Conservation (phyloP, 2,797 vertebrate genomes). For the Trachurus trachurus region DNA sequence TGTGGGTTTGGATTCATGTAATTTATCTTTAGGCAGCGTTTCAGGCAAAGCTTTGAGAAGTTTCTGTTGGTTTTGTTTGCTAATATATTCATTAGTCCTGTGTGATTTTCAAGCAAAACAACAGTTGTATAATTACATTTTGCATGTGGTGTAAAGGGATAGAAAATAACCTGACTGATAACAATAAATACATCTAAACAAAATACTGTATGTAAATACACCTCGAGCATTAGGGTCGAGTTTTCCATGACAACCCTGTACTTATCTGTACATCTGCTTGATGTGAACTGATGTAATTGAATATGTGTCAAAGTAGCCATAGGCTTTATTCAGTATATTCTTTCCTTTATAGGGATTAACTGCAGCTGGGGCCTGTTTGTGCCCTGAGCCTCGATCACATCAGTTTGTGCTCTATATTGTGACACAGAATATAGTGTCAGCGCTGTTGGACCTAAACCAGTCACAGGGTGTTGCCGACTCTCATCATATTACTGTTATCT, state of each 20-base stretch:
- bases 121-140: slow-evolving; percentile 37
- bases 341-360: neutral
- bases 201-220: neutral
- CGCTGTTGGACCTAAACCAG: neutral
- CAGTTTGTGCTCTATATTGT: neutral
- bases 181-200: slow-evolving; percentile 24
- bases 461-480: neutral
- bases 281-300: neutral
- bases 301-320: neutral
- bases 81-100: slow-evolving; percentile 48
- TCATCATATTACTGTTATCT: neutral
- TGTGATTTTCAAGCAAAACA: slow-evolving; percentile 42
- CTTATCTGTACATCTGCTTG: neutral
- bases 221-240: neutral
- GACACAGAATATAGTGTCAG: neutral
- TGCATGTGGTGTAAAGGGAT: slow-evolving; percentile 5
- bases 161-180: slow-evolving; percentile 12
- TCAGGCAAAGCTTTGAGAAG: slow-evolving; percentile 36
- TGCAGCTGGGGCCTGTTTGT: neutral
- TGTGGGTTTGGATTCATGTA: slow-evolving; percentile 39
- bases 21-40: slow-evolving; percentile 55
- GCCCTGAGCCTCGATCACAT: neutral
- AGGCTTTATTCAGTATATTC: neutral
- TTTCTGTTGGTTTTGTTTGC: slow-evolving; percentile 50
- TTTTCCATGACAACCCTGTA: neutral